phyloP scores from a whole-genome alignment of 1,140 invertebrate genomes.

The Cotesia vestalis region DNA sequence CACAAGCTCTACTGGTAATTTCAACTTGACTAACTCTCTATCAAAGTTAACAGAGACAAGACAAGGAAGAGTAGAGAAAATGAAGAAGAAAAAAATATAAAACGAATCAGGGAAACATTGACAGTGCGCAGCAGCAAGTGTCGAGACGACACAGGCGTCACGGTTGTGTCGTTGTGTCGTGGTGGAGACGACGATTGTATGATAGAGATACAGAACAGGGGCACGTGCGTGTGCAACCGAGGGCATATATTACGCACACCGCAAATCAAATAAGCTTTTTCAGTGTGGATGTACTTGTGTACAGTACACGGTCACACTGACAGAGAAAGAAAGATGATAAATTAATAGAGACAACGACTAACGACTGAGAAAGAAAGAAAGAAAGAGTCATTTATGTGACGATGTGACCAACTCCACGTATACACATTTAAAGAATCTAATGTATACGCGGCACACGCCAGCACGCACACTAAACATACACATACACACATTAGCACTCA shows the following conservation, averaged over 20 bases:
- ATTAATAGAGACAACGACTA: too few relatives aligned
- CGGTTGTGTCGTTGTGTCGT: constrained; percentile 20
- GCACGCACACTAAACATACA: constrained; percentile 34
- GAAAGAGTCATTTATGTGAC: not conserved
- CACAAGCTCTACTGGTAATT: constrained; percentile 8
- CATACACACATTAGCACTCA: constrained; percentile 37
- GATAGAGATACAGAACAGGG: constrained; percentile 4
- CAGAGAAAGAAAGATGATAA: too few relatives aligned
- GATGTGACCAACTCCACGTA: constrained; percentile 16
- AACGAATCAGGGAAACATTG: constrained; percentile 25
- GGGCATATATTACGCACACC: constrained; percentile 37
- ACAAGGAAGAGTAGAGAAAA: not conserved
- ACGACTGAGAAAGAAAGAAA: too few relatives aligned
- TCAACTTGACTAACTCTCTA: not conserved
- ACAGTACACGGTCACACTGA: constrained; percentile 2
- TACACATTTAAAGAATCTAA: not conserved
- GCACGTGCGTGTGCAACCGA: constrained; percentile 38
- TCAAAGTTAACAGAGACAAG: constrained; percentile 9
- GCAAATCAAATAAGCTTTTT: constrained; percentile 37
- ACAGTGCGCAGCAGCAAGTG: constrained; percentile 35
- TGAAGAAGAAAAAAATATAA: not conserved
- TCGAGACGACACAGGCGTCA: constrained; percentile 37
- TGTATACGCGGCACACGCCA: constrained; percentile 6
- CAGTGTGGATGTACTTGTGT: not conserved
- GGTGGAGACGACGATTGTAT: constrained; percentile 9